These are phyloP conservation scores for Xiphophorus maculatus DNA, from an alignment of 2,113 vertebrate genomes.

Conservation along the genomic window DNA sequence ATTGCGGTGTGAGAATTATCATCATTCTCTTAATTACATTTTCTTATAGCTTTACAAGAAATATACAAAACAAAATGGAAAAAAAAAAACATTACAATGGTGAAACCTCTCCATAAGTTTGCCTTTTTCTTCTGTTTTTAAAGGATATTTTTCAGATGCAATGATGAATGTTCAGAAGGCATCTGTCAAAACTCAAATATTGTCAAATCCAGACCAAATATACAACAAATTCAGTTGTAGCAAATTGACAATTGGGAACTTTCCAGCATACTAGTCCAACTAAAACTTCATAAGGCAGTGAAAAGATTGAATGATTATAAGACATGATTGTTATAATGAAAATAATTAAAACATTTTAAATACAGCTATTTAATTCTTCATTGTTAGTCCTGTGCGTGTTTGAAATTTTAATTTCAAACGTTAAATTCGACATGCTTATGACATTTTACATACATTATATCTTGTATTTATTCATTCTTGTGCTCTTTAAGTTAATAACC, in stretches of 20 bases:
- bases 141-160: not conserved
- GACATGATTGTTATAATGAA: not conserved
- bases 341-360: not conserved
- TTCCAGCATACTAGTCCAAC: no score
- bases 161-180: slow-evolving; percentile 29
- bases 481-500: slow-evolving; percentile 30
- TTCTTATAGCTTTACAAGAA: not conserved
- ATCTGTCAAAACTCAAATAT: slow-evolving; percentile 6
- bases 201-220: not conserved
- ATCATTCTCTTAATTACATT: not conserved
- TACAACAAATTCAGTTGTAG: not conserved
- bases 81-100: not conserved
- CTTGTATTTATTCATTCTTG: slow-evolving; percentile 14
- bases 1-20: slow-evolving; percentile 7
- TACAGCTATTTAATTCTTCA: not conserved
- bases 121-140: no score
- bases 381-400: not conserved
- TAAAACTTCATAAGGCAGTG: not conserved
- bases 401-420: not conserved
- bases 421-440: not conserved
- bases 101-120: not conserved
- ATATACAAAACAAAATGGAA: not conserved
- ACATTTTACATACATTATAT: not conserved
- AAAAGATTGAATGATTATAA: not conserved
- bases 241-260: not conserved